phyloP scores from a whole-genome alignment of 2,797 vertebrate genomes.

The Florisuga fusca region DNA sequence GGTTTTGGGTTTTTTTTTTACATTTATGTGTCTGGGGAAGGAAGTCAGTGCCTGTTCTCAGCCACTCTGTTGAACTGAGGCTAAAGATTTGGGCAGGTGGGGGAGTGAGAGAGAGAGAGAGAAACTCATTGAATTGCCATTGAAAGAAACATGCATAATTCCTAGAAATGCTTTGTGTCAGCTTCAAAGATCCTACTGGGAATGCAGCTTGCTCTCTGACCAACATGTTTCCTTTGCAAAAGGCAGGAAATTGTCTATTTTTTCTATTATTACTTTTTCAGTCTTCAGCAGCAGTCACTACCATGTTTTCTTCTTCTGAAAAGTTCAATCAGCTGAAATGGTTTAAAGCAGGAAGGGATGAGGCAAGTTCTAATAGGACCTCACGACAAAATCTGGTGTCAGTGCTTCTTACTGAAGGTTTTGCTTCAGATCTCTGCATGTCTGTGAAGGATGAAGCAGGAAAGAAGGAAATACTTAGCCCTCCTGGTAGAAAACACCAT shows the following conservation, averaged over 20 bases:
- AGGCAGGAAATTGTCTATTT: background rate
- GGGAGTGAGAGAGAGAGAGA: background rate
- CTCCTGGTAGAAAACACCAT: background rate
- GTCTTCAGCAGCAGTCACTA: background rate
- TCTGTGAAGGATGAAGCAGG: background rate
- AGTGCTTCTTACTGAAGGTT: background rate
- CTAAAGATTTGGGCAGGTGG: constrained; percentile 52
- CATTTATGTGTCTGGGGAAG: constrained; percentile 32
- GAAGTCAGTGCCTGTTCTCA: constrained; percentile 42
- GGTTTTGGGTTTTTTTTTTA: background rate
- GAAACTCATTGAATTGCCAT: constrained; percentile 35
- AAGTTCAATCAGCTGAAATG: constrained; percentile 5
- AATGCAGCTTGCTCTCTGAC: constrained; percentile 22
- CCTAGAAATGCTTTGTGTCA: constrained; percentile 59
- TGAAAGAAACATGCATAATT: constrained; percentile 53
- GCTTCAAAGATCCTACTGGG: constrained; percentile 28
- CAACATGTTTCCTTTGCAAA: background rate
- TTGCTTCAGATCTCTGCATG: background rate
- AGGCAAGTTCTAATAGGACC: background rate
- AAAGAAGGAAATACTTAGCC: background rate
- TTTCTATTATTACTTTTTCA: background rate
- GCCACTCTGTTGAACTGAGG: constrained; percentile 20
- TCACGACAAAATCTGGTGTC: background rate
- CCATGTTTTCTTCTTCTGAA: background rate
- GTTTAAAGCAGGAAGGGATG: background rate